phyloP scores from a whole-genome alignment of 2,113 vertebrate species.

The Microcebus lehilahytsara region DNA sequence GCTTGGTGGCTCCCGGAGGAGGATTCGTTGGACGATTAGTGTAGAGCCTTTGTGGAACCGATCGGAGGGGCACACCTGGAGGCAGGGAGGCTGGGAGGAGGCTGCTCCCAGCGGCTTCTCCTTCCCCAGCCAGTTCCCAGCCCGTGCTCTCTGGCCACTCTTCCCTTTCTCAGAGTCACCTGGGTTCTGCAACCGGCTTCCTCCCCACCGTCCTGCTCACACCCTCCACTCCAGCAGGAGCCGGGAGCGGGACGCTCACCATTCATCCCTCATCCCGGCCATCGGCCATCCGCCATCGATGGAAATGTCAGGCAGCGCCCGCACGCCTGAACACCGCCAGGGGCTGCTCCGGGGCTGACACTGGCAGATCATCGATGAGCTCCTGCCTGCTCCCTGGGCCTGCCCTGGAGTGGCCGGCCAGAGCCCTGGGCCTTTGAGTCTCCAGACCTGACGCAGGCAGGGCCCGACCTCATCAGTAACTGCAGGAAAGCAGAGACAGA shows the following conservation, averaged over 20 bases:
- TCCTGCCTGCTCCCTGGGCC: background rate
- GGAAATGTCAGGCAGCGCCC: background rate
- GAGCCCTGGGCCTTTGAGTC: background rate
- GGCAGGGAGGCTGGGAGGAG: background rate
- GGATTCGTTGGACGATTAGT: background rate
- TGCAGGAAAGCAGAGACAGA: background rate
- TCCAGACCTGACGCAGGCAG: background rate
- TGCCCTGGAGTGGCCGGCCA: rapidly evolving
- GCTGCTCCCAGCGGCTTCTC: rapidly evolving
- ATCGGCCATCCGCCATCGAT: background rate
- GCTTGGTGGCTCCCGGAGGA: background rate
- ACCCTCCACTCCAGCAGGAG: background rate
- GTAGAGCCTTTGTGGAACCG: background rate
- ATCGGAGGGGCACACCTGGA: background rate
- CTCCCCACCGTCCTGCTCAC: rapidly evolving
- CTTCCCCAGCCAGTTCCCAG: background rate
- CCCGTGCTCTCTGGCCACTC: background rate
- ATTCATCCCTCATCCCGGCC: background rate
- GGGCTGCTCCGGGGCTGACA: rapidly evolving
- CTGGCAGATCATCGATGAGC: background rate
- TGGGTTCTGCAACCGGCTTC: background rate
- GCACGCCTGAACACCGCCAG: background rate
- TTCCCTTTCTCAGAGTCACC: background rate
- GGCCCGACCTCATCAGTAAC: rapidly evolving
- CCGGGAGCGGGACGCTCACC: background rate